Percentiles rank a stretch among this genome's conserved stretches.
These are phyloP conservation scores for Taxidea taxus DNA, from an alignment of 2,113 vertebrate species.

Conservation along the genomic window DNA sequence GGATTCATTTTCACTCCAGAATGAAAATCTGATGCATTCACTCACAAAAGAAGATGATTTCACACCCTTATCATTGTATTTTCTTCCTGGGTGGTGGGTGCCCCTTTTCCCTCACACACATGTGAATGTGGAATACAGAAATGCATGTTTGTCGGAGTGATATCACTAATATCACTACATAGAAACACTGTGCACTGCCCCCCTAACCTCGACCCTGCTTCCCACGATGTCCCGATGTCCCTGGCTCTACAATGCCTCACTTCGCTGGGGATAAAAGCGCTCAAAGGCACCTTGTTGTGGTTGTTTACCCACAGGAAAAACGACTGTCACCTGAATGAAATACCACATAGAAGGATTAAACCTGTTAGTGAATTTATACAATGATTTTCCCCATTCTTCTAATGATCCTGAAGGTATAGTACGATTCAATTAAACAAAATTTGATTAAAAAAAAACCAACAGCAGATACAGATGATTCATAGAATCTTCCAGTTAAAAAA, in stretches of 20 bases:
- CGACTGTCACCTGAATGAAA: constrained; percentile 6
- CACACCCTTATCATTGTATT: background rate
- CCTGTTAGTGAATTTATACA: constrained; percentile 4
- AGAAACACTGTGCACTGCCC: accelerated
- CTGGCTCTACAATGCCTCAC: background rate
- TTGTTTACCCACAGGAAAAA: constrained; percentile 34
- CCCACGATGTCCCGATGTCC: background rate
- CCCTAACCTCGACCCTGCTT: background rate
- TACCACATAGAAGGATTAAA: background rate
- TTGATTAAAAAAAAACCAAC: constrained; percentile 21
- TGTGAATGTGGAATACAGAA: background rate
- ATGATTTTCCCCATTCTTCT: background rate
- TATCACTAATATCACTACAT: background rate
- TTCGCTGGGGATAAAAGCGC: constrained; percentile 23
- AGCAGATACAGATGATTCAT: constrained; percentile 5
- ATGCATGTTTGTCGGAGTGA: background rate
- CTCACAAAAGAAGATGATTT: constrained; percentile 12
- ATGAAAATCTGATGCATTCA: constrained; percentile 39
- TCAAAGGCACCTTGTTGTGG: background rate
- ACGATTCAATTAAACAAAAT: background rate
- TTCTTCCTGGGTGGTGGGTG: background rate
- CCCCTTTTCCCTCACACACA: background rate
- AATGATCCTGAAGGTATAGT: background rate
- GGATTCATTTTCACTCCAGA: constrained; percentile 40
- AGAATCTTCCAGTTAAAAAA: background rate